Percentiles rank a stretch among this genome's conserved stretches.
phyloP scores from a whole-genome alignment of 2,888 invertebrate genomes.

The Polia nebulosa region DNA sequence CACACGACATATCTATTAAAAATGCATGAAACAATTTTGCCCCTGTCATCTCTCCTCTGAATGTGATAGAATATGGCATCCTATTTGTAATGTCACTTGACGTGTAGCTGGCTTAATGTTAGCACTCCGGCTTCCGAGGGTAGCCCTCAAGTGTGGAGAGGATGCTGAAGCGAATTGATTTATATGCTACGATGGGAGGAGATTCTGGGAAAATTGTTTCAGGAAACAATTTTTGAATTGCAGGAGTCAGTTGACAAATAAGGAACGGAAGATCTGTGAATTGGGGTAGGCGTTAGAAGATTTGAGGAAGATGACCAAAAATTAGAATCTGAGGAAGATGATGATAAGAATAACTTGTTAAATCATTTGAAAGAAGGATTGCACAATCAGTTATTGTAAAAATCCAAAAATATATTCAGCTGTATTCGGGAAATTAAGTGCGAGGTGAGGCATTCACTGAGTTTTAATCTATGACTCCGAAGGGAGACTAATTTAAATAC shows the following conservation, averaged over 20 bases:
- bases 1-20: constrained; percentile 29
- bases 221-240: background rate
- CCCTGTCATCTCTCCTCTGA: constrained; percentile 42
- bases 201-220: background rate
- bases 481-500: constrained; percentile 7
- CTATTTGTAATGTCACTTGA: constrained; percentile 52
- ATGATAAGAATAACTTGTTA: no score
- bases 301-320: background rate
- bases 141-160: constrained; percentile 21
- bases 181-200: constrained; percentile 4
- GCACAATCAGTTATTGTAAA: background rate
- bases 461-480: background rate
- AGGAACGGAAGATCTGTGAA: background rate
- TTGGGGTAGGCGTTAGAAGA: background rate
- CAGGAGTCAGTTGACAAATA: background rate
- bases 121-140: constrained; percentile 19
- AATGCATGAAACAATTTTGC: constrained; percentile 54
- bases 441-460: background rate
- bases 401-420: background rate
- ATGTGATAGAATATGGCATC: constrained; percentile 49
- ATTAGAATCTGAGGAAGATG: no score
- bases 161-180: constrained; percentile 20
- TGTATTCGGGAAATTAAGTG: background rate
- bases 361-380: background rate
- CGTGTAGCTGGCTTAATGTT: constrained; percentile 32